Base-by-base conservation (phyloP, 2,888 invertebrate species). In the Eledona agricola region DNA sequence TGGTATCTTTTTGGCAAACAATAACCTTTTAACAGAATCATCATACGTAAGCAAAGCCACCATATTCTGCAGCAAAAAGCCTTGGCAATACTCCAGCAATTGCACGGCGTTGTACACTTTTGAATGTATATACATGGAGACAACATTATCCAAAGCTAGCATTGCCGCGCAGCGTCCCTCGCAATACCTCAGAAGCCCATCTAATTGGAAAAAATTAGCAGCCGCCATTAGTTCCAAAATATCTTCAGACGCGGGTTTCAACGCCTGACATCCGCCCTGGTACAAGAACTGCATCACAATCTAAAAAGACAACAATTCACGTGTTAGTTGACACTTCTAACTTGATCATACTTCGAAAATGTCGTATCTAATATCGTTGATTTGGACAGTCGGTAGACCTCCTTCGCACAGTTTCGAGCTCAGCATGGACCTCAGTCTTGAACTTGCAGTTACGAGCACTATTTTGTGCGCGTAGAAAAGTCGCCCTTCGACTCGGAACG, bases 401-500 rank as follows among this genome's bases (percentile, higher is more conserved):
- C 86, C 86, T 60, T 88, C 88, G 63, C 85, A 86, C 53, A 87
- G 73, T 67, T 87, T 88, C 3, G 87, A 86, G 65, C 86, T 86
- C 25, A 94, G 79, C 93, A 94, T 93, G 40, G 88, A 89, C 61
- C 92, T 84, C 62, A 94, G 86, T 40, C 93, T 81, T 6, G 91
- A 86, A 2, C 93, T 94, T 51, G 93, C 93, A 1, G 94, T 95
- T 29, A 95, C 92, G 49, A 96, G 79, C 20, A 96, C 93, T 59
- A 96, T 94, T 78, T 94, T 93, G 76, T 96, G 96, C 0, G 93
- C 95, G 74, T 93, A 95, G 77, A 96, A 94, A 12, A 93, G 81
- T 57, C 92, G 83, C 0, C 93, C 93, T 74, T 94, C 94, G 38
- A 95, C 93, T 69, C 93, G 83, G 75, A 95, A 95, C 46, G 93